phyloP scores from a whole-genome alignment of 1,140 invertebrate genomes.

The Mercenaria mercenaria region DNA sequence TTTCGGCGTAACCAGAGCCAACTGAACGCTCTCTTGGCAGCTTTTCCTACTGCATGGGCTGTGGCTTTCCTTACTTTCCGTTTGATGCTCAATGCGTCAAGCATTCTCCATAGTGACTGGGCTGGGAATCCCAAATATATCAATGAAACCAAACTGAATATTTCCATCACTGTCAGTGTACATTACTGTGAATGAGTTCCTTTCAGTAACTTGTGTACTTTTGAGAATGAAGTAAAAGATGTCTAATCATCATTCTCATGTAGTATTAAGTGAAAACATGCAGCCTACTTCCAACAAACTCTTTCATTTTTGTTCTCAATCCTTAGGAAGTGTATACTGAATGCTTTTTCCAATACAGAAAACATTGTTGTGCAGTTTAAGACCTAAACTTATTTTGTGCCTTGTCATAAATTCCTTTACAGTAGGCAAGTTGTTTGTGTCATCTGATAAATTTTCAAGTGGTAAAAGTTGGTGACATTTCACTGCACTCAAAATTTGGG shows the following conservation, averaged over 20 bases:
- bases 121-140: background rate
- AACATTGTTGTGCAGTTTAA: too few relatives aligned
- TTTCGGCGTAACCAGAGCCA: too few relatives aligned
- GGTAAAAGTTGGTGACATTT: background rate
- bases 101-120: too few relatives aligned
- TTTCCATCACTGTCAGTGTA: background rate
- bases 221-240: background rate
- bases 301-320: background rate
- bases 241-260: background rate
- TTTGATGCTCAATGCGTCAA: too few relatives aligned
- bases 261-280: background rate
- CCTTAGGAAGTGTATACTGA: background rate
- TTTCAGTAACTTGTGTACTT: background rate
- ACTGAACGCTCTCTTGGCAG: too few relatives aligned
- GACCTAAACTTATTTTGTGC: too few relatives aligned
- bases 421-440: background rate
- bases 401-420: background rate
- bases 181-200: background rate
- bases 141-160: background rate
- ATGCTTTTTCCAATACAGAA: too few relatives aligned
- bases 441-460: background rate
- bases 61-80: too few relatives aligned
- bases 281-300: slow-evolving; percentile 10
- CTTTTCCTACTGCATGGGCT: too few relatives aligned
- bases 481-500: slow-evolving; percentile 42